Percentiles rank a stretch among this genome's conserved stretches.
Evolutionary conservation across 2,888 invertebrate genomes (phyloP).

Genomic region (Caenorhabditis doughertyi): DNA sequence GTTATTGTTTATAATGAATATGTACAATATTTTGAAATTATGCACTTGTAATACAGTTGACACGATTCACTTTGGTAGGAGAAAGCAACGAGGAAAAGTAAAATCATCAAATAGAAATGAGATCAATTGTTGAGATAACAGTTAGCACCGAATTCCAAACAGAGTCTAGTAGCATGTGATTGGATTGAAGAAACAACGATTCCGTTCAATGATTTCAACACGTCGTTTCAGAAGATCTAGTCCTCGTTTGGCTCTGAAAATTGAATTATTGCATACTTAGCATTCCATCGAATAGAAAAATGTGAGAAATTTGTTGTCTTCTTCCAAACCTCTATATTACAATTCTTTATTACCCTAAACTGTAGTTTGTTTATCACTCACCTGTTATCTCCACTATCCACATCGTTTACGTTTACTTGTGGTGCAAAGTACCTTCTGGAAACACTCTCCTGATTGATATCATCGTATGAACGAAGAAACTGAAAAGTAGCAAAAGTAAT

Average conservation of each 20-base stretch:
- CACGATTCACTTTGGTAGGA: slow-evolving; percentile 28
- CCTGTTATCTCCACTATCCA: slow-evolving; percentile 39
- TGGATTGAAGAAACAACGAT: slow-evolving; percentile 67
- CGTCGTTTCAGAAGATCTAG: slow-evolving; percentile 62
- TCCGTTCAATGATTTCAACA: slow-evolving; percentile 63
- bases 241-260: slow-evolving; percentile 60
- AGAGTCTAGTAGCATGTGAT: slow-evolving; percentile 59
- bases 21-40: background rate
- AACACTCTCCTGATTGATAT: slow-evolving; percentile 53
- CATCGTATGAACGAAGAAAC: slow-evolving; percentile 60
- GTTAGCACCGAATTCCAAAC: slow-evolving; percentile 1
- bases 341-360: slow-evolving; percentile 23
- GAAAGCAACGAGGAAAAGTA: slow-evolving; percentile 7
- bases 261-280: background rate
- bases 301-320: slow-evolving; percentile 5
- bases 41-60: background rate
- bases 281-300: background rate
- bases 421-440: slow-evolving; percentile 35
- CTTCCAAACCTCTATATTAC: background rate
- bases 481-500: slow-evolving; percentile 43
- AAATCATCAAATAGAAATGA: slow-evolving; percentile 37
- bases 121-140: slow-evolving; percentile 29
- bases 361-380: slow-evolving; percentile 32
- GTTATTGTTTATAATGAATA: slow-evolving; percentile 34
- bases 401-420: slow-evolving; percentile 21